Conservation (phyloP, 2,113 vertebrate species). For the Hiodon tergisus region DNA sequence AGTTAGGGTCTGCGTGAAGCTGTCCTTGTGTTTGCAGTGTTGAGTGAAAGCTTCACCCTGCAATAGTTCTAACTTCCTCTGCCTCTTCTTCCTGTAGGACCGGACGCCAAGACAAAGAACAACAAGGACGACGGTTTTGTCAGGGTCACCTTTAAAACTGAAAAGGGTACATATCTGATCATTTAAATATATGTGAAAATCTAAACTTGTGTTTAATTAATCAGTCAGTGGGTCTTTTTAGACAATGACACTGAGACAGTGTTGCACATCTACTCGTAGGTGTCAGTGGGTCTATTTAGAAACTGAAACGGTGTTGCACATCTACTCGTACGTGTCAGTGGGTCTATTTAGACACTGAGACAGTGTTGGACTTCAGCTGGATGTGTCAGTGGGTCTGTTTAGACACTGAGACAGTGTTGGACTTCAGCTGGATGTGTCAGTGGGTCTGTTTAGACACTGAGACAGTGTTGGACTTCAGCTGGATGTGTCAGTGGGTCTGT, state of each 20-base stretch:
- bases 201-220: not conserved
- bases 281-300: no score
- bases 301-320: no score
- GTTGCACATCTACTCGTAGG: no score
- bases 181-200: not conserved
- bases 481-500: not conserved
- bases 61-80: not conserved
- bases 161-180: slow-evolving; percentile 69
- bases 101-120: slow-evolving; percentile 73
- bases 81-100: slow-evolving; percentile 54
- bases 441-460: no score
- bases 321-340: no score
- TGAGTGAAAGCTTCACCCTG: not conserved
- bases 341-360: no score
- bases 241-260: not conserved
- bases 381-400: not conserved
- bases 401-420: not conserved
- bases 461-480: no score
- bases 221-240: not conserved
- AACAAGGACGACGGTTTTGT: slow-evolving; percentile 86
- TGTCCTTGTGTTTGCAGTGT: not conserved
- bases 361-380: no score
- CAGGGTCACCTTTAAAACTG: slow-evolving; percentile 83
- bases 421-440: no score
- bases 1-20: not conserved